Evolutionary conservation across 2,113 vertebrate species (phyloP), one percentile per base, ranked within the genome.

Genomic region (Rhabdornis inornatus): DNA sequence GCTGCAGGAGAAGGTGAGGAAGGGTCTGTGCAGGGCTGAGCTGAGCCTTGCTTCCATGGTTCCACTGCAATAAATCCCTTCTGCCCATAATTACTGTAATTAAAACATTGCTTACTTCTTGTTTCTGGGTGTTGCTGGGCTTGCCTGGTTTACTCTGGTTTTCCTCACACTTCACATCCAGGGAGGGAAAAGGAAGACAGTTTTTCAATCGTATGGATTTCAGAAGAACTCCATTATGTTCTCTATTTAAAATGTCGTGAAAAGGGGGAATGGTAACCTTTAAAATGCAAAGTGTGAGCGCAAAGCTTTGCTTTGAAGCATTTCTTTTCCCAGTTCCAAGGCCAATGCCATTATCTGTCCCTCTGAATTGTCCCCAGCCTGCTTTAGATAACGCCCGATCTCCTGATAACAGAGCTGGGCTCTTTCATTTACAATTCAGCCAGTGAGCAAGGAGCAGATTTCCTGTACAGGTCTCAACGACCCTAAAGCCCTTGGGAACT

Each of bases 401-500:
- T 78, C 17, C 72, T 35, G 88, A 91, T 82, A 91, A 72, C 30
- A 10, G n/a, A 63, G 60, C 59, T 47, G 70, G 14, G 76, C 69
- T 53, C 6, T 40, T 92, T 85, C 87, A 72, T 94, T 89, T 94
- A 33, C 87, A 85, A 40, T 86, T 86, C 88, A 85, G 37, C 2
- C 11, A 64, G 25, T 20, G 82, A 92, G 74, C 84, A 77, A 92
- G 70, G 82, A 42, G 13, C 45, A 44, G 50, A 33, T 65, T 63
- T 74, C 30, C 53, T 56, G 35, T 60, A 20, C 57, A 74, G 50
- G 19, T 47, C 60, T 68, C 20, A 69, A 87, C 5, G 47, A 95
- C 92, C 92, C 94, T 52, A 80, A 90, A 87, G 91, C 77, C 90
- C 89, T 96, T 92, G 83, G 71, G 78, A 94, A 90, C 83, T 95